Evolutionary conservation across 2,888 invertebrate species (phyloP).

Genomic region (Palloptera scutellata): DNA sequence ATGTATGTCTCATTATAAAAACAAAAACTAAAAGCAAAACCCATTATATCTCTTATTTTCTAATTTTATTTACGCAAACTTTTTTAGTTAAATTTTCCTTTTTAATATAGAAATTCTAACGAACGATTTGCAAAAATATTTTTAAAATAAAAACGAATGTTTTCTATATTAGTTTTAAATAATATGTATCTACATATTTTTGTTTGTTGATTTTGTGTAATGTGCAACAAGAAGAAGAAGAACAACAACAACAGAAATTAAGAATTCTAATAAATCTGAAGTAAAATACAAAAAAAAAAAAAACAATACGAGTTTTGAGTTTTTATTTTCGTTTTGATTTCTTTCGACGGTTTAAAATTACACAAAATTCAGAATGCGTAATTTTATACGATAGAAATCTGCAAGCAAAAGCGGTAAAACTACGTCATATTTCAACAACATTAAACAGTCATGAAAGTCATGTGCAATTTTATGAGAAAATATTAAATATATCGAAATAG

Average conservation of each 20-base stretch:
- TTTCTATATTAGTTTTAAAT: conserved; percentile 3
- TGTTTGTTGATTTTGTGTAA: conserved; percentile 3
- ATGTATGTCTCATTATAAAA: not conserved
- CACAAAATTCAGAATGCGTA: too few species aligned
- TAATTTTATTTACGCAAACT: not conserved
- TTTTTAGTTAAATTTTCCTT: not conserved
- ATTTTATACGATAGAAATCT: too few species aligned
- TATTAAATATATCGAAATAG: too few species aligned
- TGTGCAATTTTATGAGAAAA: too few species aligned
- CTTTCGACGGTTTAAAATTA: too few species aligned
- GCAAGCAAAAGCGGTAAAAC: too few species aligned
- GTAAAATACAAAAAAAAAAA: not conserved
- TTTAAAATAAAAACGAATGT: not conserved
- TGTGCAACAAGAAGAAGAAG: not conserved
- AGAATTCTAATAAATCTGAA: conserved; percentile 4
- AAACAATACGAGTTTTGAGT: not conserved
- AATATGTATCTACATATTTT: not conserved
- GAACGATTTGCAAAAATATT: not conserved
- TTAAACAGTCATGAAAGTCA: too few species aligned
- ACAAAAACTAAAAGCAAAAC: not conserved
- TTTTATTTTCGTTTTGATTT: not conserved
- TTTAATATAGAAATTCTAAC: conserved; percentile 2
- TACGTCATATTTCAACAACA: too few species aligned
- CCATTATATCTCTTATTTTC: not conserved
- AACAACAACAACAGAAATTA: not conserved